Percentiles rank a stretch among this genome's conserved stretches.
Evolutionary conservation across 2,113 vertebrate species (phyloP).

Genomic region (Jacana jacana): DNA sequence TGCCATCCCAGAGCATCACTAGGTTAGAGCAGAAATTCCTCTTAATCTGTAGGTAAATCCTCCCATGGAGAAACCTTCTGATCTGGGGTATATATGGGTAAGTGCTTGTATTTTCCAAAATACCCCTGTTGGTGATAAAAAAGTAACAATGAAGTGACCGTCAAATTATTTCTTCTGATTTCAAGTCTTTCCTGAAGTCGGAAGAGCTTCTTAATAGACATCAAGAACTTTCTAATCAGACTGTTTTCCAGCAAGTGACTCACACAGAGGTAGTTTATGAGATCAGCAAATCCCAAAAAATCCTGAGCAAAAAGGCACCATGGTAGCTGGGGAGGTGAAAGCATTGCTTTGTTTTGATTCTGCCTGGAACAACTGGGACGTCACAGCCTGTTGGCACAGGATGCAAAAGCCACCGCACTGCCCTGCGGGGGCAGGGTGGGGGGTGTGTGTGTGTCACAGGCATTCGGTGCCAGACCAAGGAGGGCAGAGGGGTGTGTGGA

Average conservation of each 20-base stretch:
- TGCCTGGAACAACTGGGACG: background rate
- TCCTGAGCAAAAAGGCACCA: background rate
- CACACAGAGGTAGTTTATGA: background rate
- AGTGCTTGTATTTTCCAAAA: background rate
- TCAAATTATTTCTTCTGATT: background rate
- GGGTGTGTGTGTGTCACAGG: too few relatives aligned
- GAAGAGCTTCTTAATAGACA: background rate
- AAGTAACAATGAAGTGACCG: background rate
- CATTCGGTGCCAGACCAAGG: fast-evolving
- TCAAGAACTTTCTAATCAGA: background rate
- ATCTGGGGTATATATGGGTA: background rate
- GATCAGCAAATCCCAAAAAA: background rate
- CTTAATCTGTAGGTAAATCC: background rate
- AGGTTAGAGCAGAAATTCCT: background rate
- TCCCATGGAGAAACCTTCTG: background rate
- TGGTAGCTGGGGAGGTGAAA: background rate
- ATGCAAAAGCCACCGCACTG: fast-evolving
- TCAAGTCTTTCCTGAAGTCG: background rate
- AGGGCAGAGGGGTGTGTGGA: background rate
- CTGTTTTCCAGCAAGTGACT: background rate
- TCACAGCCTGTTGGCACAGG: background rate
- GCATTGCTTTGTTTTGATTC: background rate
- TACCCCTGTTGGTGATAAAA: background rate
- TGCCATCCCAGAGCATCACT: background rate
- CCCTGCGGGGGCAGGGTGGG: fast-evolving